phyloP scores from a whole-genome alignment of 53 echinoderm and acorn worm species.

The Holothuria scabra region DNA sequence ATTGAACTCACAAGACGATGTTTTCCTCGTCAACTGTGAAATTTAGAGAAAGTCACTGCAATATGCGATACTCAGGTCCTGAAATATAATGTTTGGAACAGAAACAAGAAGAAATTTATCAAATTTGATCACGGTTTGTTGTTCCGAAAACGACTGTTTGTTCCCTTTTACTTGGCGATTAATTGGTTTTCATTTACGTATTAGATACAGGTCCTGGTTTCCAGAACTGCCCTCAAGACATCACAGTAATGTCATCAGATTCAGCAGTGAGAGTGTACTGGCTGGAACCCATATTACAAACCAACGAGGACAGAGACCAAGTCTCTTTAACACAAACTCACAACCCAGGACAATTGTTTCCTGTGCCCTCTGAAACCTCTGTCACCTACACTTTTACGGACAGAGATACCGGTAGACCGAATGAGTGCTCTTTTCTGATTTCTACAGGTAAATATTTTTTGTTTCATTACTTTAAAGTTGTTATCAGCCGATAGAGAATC shows the following conservation, averaged over 20 bases:
- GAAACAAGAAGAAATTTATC: too few relatives aligned
- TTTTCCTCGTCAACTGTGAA: too few relatives aligned
- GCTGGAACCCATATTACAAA: background rate
- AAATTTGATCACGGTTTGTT: too few relatives aligned
- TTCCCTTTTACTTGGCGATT: too few relatives aligned
- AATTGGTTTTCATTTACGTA: background rate
- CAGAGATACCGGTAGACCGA: background rate
- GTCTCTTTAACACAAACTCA: background rate
- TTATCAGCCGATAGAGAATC: too few relatives aligned
- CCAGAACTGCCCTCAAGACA: background rate
- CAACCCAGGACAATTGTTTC: background rate
- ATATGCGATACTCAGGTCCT: too few relatives aligned
- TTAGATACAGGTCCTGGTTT: background rate
- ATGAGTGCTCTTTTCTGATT: background rate
- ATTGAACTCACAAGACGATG: too few relatives aligned
- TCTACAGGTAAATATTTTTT: background rate
- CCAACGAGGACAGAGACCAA: background rate
- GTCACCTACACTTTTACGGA: background rate
- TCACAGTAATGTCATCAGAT: background rate
- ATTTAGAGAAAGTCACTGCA: too few relatives aligned
- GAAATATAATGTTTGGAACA: too few relatives aligned
- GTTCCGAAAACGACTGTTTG: too few relatives aligned
- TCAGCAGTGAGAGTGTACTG: background rate
- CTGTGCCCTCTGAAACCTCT: constrained; percentile 4
- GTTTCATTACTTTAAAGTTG: too few relatives aligned